Evolutionary conservation across 2,797 vertebrate genomes (phyloP), one percentile per base, ranked within the genome.

Genomic region (Falco naumanni): DNA sequence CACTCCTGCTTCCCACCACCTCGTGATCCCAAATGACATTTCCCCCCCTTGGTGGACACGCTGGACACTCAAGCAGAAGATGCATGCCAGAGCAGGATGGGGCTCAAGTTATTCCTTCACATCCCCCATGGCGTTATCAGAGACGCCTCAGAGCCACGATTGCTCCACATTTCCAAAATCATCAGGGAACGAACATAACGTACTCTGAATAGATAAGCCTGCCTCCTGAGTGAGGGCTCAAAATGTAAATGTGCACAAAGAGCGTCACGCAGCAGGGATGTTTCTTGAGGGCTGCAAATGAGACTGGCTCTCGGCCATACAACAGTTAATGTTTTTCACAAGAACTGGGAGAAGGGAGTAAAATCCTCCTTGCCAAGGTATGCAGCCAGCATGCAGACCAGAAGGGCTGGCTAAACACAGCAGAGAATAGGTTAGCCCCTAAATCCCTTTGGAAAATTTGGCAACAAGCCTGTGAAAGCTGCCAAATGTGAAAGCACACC

Each of bases 171-270:
- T 76, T 53, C 59, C 77, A 63, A 79, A 71, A 63, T 25, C 7
- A 82, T 54, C 0, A 2, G 47, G 53, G 19, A 71, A 57, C 8
- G 29, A 57, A 21, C 13, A 9, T 7, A 17, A 9, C 0, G 0
- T 45, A 25, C 43, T 29, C 59, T 5, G 0, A 88, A 65, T 0
- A 5, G 10, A 51, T 21, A 31, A 82, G 31, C 29, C 29, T 54
- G 79, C 57, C 39, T 78, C 68, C 60, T 28, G 39, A 65, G 12
- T 0, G 2, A 22, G 39, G 66, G 22, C 71, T 79, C 59, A 79
- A 78, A 51, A 77, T 9, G 14, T 21, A 51, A 60, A 59, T 14
- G n/a, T 21, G 19, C 20, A 54, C 43, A 74, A 45, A 90, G 84
- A 37, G 8, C 63, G n/a, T 37, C 39, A 24, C 33, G n/a, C 24